Percentiles rank a stretch among this genome's conserved stretches.
phyloP scores from a whole-genome alignment of 2,888 invertebrate genomes.

The Achlya flavicornis region DNA sequence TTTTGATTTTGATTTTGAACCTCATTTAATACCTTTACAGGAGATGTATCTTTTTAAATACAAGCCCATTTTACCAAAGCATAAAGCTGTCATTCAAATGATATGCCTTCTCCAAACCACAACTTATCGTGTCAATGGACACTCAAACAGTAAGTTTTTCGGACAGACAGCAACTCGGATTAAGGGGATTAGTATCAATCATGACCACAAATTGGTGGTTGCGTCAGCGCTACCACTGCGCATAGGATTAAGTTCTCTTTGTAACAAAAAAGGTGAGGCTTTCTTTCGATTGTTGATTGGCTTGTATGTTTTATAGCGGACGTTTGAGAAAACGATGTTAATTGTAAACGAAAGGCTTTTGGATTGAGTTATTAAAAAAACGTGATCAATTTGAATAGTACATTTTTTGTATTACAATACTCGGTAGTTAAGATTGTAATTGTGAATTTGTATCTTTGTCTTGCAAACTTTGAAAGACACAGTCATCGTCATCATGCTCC shows the following conservation, averaged over 20 bases:
- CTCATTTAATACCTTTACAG: no score
- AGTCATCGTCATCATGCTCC: no score
- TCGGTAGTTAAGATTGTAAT: neutral
- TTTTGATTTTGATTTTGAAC: no score
- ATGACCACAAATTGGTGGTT: conserved; percentile 70
- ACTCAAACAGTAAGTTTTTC: conserved; percentile 44
- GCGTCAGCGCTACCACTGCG: conserved; percentile 61
- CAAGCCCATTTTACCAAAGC: neutral
- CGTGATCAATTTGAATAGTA: neutral
- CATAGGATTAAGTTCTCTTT: conserved; percentile 37
- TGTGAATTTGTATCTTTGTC: neutral
- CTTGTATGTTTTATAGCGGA: conserved; percentile 26
- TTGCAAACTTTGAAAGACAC: no score
- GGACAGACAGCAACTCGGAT: conserved; percentile 63
- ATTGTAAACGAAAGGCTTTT: conserved; percentile 21
- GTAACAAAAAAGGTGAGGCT: conserved; percentile 19
- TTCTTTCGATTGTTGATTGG: conserved; percentile 27
- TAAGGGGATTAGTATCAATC: conserved; percentile 80
- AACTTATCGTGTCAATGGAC: conserved; percentile 24
- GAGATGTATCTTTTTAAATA: neutral
- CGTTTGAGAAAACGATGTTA: conserved; percentile 25
- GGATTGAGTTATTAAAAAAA: conserved; percentile 20
- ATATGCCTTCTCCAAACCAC: conserved; percentile 10
- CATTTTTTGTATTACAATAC: neutral
- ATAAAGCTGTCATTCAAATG: neutral